Evolutionary conservation across 2,888 invertebrate genomes (phyloP), one percentile per base, ranked within the genome.

Genomic region (Candidula unifasciata): DNA sequence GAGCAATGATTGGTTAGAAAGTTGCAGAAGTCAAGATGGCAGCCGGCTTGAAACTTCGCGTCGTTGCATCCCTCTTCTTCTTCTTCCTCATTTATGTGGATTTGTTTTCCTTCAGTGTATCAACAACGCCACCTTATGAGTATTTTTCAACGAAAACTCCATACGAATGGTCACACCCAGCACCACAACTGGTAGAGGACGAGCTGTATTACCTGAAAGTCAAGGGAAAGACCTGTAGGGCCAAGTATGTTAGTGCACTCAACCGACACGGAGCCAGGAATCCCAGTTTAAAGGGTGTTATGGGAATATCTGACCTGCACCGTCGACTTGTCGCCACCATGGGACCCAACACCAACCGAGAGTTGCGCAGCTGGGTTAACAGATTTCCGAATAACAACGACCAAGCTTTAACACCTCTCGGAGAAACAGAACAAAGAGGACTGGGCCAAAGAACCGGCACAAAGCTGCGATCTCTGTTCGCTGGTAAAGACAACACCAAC

Each of bases 231-330:
- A 60, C 84, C 37, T 91, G 91, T 83, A 84, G 84, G 3, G 90
- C 90, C 27, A 86, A 90, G 6, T 90, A 91, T 66, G 85, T 90
- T 13, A 89, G 87, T 81, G 84, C 87, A 1, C 83, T 92, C 0
- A 83, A 89, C 10, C 88, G 92, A 66, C 92, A 92, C 83, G 92
- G 92, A 18, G 88, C 91, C 0, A 84, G 92, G 69, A 89, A 87
- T 85, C 92, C 92, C n/a, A 90, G 92, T n/a, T 85, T 89, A 57
- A 90, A 90, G 37, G 91, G 91, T 83, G 90, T 91, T 0, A 84
- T 88, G 33, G 88, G 88, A 71, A 89, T 92, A 86, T 80, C 87
- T 18, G 84, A 86, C 10, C 76, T 91, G 13, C 90, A 90, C 35
- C 54, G 84, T 35, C 89, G 88, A 79, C 86, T 92, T 3, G 85